Percentiles rank a stretch among this genome's conserved stretches.
Conservation (phyloP, 2,113 vertebrate species). For the Ploceus nigricollis region DNA sequence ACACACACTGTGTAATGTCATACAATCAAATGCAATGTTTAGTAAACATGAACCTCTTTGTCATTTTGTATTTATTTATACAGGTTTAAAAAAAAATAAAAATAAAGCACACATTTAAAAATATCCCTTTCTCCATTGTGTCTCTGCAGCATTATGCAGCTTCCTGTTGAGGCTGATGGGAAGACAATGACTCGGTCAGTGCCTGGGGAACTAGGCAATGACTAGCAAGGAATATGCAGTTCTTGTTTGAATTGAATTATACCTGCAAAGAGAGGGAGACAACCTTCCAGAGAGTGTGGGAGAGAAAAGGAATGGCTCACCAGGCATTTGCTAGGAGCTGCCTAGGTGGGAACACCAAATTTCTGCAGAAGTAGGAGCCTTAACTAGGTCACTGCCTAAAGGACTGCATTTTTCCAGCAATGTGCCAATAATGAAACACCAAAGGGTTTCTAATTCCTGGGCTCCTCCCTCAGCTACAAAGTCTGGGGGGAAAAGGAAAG, state of each 20-base stretch:
- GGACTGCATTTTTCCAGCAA: neutral
- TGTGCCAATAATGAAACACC: neutral
- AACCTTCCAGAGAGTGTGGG: neutral
- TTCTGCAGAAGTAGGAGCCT: neutral
- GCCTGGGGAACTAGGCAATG: neutral
- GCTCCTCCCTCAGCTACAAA: fast-evolving
- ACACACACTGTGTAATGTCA: constrained; percentile 72
- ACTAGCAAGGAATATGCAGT: neutral
- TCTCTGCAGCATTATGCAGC: neutral
- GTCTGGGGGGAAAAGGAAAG: neutral
- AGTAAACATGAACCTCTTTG: constrained; percentile 72
- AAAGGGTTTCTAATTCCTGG: neutral
- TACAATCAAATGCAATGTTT: constrained; percentile 72
- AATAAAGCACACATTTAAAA: constrained; percentile 74
- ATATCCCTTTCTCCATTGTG: neutral
- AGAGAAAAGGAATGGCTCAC: neutral
- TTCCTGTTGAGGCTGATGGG: neutral
- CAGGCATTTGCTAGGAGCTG: neutral
- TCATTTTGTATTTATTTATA: constrained; percentile 77
- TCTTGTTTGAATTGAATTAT: neutral
- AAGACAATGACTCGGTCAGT: neutral
- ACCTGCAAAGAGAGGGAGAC: neutral
- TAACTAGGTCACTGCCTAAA: neutral
- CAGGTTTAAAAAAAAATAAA: constrained; percentile 59
- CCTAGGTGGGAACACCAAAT: neutral